These are phyloP conservation scores for Lamellibrachia columna DNA, from an alignment of 2,888 invertebrate genomes.

Conservation along the genomic window DNA sequence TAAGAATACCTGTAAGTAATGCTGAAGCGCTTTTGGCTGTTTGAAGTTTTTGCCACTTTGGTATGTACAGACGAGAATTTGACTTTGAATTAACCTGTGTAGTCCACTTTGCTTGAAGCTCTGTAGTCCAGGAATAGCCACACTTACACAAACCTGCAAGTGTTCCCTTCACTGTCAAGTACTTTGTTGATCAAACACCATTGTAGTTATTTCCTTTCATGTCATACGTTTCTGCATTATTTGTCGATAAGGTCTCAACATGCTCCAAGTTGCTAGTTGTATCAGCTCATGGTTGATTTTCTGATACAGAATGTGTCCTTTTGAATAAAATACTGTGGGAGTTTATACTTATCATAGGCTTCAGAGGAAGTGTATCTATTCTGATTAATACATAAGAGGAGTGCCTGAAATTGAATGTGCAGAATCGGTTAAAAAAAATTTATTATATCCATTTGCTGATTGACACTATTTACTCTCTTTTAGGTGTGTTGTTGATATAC, in stretches of 20 bases:
- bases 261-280: neutral
- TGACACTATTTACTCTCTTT: neutral
- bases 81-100: neutral
- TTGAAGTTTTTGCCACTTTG: neutral
- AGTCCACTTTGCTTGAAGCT: conserved; percentile 11
- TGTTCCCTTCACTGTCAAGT: neutral
- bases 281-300: neutral
- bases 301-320: neutral
- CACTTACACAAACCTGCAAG: neutral
- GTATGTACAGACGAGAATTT: neutral
- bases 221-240: neutral
- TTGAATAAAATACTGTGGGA: neutral
- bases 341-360: neutral
- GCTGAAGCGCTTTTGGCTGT: neutral
- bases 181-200: neutral
- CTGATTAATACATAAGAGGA: neutral
- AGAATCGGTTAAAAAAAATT: neutral
- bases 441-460: neutral
- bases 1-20: neutral
- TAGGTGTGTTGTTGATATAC: neutral
- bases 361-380: neutral
- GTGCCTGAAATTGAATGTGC: neutral
- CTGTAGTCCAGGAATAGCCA: neutral
- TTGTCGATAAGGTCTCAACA: neutral
- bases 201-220: neutral